phyloP scores from a whole-genome alignment of 2,888 invertebrate genomes.

The Lepidochrysops patricia region DNA sequence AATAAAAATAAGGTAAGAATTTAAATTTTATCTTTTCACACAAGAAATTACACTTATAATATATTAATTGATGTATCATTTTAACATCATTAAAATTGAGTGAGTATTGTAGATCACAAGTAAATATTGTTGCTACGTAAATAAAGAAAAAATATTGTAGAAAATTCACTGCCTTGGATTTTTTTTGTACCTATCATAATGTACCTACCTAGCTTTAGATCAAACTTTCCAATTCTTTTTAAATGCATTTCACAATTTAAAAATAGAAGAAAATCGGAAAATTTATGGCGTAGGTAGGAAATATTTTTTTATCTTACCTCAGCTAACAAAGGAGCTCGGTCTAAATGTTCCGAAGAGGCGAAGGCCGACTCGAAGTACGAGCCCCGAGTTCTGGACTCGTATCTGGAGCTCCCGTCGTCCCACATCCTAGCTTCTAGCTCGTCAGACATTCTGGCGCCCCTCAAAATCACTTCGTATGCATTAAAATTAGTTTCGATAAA shows the following conservation, averaged over 20 bases:
- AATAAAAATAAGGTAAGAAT: neutral
- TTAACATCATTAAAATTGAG: neutral
- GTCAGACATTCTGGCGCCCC: conserved; percentile 70
- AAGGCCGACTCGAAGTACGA: conserved; percentile 60
- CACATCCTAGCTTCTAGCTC: conserved; percentile 68
- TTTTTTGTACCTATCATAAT: too few species aligned
- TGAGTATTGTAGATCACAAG: neutral
- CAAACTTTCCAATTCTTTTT: neutral
- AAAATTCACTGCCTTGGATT: too few species aligned
- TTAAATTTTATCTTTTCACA: neutral
- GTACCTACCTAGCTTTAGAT: too few species aligned
- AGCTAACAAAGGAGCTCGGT: conserved; percentile 60
- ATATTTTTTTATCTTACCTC: conserved; percentile 40
- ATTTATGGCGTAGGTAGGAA: neutral
- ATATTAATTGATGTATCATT: neutral
- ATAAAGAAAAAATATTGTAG: neutral
- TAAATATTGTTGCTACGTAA: neutral
- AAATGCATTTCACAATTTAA: neutral
- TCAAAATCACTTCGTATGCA: conserved; percentile 17
- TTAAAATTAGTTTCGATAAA: conserved; percentile 10
- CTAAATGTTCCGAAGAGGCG: conserved; percentile 62
- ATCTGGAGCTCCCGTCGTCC: conserved; percentile 59
- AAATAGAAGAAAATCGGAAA: neutral
- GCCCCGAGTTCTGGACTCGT: conserved; percentile 50
- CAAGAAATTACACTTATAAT: neutral